A percentile compares a stretch with the other conserved stretches of the same genome.
Evolutionary conservation across 2,113 vertebrate genomes (phyloP).

Genomic region (Xenopus borealis): DNA sequence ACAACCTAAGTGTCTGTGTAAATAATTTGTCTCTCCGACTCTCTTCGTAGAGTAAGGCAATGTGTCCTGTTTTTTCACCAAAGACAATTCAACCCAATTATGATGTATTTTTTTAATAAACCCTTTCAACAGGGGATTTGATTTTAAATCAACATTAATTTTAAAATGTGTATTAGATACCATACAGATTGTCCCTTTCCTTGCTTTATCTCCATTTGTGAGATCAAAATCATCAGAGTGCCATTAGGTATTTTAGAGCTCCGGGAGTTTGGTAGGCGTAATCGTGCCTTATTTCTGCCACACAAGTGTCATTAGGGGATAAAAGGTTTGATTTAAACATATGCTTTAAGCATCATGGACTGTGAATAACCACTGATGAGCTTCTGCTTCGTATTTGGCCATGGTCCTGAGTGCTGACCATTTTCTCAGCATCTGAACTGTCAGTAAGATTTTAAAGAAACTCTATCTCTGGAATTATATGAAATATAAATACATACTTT

Average conservation of each 20-base stretch:
- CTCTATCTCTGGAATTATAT: too few relatives aligned
- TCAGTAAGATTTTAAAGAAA: too few relatives aligned
- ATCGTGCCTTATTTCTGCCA: conserved; percentile 37
- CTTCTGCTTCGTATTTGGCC: conserved; percentile 25
- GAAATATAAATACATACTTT: too few relatives aligned
- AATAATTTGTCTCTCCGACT: not conserved
- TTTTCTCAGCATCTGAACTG: too few relatives aligned
- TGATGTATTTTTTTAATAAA: conserved; percentile 7
- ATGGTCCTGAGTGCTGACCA: conserved; percentile 10
- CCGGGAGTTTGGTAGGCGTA: conserved; percentile 27
- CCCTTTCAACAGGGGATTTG: not conserved
- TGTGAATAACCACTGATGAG: conserved; percentile 18
- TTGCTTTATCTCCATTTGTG: conserved; percentile 26
- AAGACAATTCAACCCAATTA: not conserved
- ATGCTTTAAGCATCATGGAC: conserved; percentile 24
- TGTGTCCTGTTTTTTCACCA: not conserved
- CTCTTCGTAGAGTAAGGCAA: not conserved
- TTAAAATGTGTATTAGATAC: conserved; percentile 13
- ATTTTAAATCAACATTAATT: not conserved
- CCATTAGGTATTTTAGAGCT: conserved; percentile 36
- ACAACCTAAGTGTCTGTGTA: not conserved
- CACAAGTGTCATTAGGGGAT: conserved; percentile 33
- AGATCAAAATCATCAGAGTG: conserved; percentile 27
- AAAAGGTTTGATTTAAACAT: conserved; percentile 33
- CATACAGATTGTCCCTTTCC: conserved; percentile 37